phyloP scores from a whole-genome alignment of 2,888 invertebrate species.

The Cylindroiulus punctatus region DNA sequence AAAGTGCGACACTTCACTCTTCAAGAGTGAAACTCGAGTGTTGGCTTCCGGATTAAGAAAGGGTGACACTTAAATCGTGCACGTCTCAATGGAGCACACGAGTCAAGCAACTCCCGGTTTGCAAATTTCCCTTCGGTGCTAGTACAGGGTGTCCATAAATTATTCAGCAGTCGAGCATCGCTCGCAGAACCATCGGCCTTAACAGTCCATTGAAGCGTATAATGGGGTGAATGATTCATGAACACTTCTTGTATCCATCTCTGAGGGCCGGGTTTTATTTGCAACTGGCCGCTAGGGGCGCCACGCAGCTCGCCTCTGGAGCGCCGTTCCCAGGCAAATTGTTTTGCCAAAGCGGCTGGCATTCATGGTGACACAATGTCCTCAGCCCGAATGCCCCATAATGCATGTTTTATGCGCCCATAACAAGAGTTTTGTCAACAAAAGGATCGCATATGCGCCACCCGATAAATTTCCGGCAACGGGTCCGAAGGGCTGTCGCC shows the following conservation, averaged over 20 bases:
- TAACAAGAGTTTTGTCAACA: conserved; percentile 42
- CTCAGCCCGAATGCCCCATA: conserved; percentile 23
- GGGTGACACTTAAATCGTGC: too few species aligned
- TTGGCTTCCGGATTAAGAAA: too few species aligned
- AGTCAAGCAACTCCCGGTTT: too few species aligned
- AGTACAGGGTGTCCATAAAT: too few species aligned
- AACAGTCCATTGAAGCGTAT: too few species aligned
- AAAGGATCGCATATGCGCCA: conserved; percentile 17
- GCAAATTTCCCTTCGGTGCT: too few species aligned
- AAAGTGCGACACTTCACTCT: too few species aligned
- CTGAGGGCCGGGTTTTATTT: background rate
- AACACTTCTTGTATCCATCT: background rate
- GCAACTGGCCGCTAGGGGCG: background rate
- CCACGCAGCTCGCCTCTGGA: background rate
- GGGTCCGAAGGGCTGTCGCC: conserved; percentile 21
- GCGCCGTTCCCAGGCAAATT: conserved; percentile 4
- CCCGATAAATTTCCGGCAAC: conserved; percentile 23
- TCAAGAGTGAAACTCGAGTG: too few species aligned
- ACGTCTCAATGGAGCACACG: too few species aligned
- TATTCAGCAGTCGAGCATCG: too few species aligned
- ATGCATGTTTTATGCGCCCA: conserved; percentile 38
- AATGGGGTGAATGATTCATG: background rate
- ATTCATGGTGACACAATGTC: conserved; percentile 16
- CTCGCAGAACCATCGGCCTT: too few species aligned
- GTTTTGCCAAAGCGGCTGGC: background rate